phyloP scores from a whole-genome alignment of 2,888 invertebrate species.

The Nomada fucata region DNA sequence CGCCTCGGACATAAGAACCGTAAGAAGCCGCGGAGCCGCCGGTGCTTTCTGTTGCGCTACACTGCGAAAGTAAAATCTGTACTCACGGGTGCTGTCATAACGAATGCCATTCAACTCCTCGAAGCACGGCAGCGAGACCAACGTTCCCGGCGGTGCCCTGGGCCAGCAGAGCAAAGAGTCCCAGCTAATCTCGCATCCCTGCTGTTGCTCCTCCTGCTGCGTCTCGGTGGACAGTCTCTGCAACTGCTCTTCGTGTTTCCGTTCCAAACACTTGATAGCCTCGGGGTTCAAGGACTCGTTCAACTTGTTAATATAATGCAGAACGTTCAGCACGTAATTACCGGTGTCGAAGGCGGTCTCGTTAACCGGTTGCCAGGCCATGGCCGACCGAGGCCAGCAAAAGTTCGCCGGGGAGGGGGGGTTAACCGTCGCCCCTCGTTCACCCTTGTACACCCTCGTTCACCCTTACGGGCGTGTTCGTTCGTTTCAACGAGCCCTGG shows the following conservation, averaged over 20 bases:
- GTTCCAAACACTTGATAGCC: slow-evolving; percentile 71
- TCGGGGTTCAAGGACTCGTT: slow-evolving; percentile 71
- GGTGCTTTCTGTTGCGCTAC: no score
- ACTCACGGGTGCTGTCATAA: slow-evolving; percentile 94
- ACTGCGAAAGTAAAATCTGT: slow-evolving; percentile 11
- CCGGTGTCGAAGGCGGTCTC: slow-evolving; percentile 59
- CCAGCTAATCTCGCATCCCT: slow-evolving; percentile 89
- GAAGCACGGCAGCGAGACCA: slow-evolving; percentile 91
- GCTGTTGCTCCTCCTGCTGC: slow-evolving; percentile 16
- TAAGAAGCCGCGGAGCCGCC: no score
- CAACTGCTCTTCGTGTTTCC: slow-evolving; percentile 47
- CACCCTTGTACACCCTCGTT: neutral
- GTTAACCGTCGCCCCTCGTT: neutral
- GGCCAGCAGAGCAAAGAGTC: slow-evolving; percentile 95
- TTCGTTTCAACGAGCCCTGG: neutral
- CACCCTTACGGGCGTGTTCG: neutral
- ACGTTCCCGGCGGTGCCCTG: slow-evolving; percentile 88
- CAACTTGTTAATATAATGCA: slow-evolving; percentile 74
- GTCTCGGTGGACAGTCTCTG: slow-evolving; percentile 1
- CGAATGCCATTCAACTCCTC: slow-evolving; percentile 90
- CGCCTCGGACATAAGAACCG: no score
- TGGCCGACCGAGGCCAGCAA: slow-evolving; percentile 29
- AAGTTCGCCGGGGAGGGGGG: neutral
- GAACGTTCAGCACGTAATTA: slow-evolving; percentile 73
- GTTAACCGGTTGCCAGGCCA: slow-evolving; percentile 65